These are phyloP conservation scores for Cochlearius cochlearius DNA, from an alignment of 2,113 vertebrate species.

Conservation along the genomic window DNA sequence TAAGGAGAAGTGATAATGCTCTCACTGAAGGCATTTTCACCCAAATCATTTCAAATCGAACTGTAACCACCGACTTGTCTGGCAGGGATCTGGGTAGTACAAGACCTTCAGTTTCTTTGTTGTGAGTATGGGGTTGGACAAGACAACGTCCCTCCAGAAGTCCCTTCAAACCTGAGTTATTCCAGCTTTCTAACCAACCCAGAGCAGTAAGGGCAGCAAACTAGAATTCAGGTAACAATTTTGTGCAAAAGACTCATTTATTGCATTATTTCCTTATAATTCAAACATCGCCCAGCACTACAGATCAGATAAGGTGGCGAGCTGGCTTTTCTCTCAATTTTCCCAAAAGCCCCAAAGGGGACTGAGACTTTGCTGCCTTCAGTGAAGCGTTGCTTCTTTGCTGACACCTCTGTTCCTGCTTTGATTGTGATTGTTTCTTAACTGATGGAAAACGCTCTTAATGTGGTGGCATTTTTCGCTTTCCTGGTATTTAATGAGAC, in stretches of 20 bases:
- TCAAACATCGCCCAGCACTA: background rate
- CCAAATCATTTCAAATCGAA: background rate
- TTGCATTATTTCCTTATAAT: background rate
- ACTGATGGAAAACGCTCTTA: background rate
- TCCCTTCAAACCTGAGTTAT: background rate
- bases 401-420: background rate
- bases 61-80: background rate
- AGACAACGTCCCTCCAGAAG: background rate
- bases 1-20: background rate
- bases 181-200: background rate
- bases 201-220: background rate
- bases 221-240: background rate
- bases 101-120: background rate
- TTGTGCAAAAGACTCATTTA: background rate
- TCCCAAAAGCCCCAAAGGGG: background rate
- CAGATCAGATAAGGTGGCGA: background rate
- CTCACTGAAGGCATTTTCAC: background rate
- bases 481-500: background rate
- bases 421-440: background rate
- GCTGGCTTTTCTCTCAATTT: background rate
- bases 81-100: background rate
- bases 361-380: background rate
- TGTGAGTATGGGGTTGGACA: background rate
- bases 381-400: background rate
- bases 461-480: background rate